A percentile compares a stretch with the other conserved stretches of the same genome.
Conservation (phyloP, 2,113 vertebrate genomes). For the Coptodon bakossiorum region DNA sequence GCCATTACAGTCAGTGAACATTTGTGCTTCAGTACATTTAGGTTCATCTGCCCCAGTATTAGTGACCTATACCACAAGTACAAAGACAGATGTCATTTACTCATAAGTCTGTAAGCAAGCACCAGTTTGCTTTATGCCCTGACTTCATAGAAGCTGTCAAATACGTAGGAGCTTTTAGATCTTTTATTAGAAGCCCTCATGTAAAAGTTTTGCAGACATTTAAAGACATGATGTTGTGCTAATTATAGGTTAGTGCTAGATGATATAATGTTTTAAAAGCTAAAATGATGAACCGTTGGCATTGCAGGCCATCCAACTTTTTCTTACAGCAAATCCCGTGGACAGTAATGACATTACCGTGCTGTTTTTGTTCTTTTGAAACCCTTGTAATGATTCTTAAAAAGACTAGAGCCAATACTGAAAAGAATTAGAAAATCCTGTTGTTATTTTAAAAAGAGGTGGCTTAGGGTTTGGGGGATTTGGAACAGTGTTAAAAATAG, state of each 20-base stretch:
- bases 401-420: not conserved
- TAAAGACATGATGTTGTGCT: constrained; percentile 31
- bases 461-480: not conserved
- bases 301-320: not conserved
- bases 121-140: not conserved
- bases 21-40: not conserved
- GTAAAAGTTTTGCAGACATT: constrained; percentile 24
- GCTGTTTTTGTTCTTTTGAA: not conserved
- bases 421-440: not conserved
- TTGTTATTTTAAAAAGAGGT: not conserved
- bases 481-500: constrained; percentile 11
- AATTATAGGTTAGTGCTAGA: constrained; percentile 6
- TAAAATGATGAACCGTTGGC: not conserved
- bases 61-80: constrained; percentile 15
- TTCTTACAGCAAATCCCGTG: not conserved
- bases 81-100: constrained; percentile 43
- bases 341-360: not conserved
- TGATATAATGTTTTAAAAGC: not conserved
- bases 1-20: constrained; percentile 32
- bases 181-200: constrained; percentile 24
- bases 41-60: not conserved
- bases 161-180: constrained; percentile 8
- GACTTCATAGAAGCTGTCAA: not conserved
- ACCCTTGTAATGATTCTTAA: not conserved
- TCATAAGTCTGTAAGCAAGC: not conserved